A percentile compares a stretch with the other conserved stretches of the same genome.
These are phyloP conservation scores for Phrynocephalus guinanensis DNA, from an alignment of 2,797 vertebrate species.

Conservation along the genomic window DNA sequence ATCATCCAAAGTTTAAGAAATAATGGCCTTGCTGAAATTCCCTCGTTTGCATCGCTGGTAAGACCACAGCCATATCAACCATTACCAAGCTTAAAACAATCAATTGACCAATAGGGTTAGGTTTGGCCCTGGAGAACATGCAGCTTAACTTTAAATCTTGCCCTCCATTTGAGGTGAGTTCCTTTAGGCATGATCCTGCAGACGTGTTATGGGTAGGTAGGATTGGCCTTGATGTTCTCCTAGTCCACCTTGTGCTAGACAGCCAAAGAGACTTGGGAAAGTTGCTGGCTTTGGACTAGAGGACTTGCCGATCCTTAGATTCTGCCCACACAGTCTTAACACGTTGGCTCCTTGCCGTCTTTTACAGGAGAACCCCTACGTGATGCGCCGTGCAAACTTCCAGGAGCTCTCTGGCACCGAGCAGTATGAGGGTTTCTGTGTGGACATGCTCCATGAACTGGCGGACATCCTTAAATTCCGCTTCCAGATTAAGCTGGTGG, in stretches of 20 bases:
- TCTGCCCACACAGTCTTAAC: not conserved
- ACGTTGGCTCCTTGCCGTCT: not conserved
- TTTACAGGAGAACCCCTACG: constrained; percentile 89
- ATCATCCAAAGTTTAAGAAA: not conserved
- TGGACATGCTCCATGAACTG: constrained; percentile 92
- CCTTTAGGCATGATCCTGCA: not conserved
- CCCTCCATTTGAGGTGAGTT: too few relatives aligned
- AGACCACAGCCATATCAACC: too few relatives aligned
- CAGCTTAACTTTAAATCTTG: too few relatives aligned
- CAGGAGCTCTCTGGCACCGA: constrained; percentile 83
- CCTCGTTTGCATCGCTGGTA: too few relatives aligned
- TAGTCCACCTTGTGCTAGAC: too few relatives aligned
- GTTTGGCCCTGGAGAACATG: not conserved
- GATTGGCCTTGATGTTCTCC: not conserved
- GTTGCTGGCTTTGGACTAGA: too few relatives aligned
- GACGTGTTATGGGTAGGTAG: not conserved
- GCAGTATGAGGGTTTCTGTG: constrained; percentile 92
- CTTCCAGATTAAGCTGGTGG: constrained; percentile 89
- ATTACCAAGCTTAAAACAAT: not conserved
- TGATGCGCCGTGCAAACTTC: constrained; percentile 88
- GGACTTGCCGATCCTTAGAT: too few relatives aligned
- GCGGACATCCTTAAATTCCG: constrained; percentile 88
- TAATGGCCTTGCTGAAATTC: not conserved
- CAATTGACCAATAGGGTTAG: not conserved
- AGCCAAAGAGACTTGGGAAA: too few relatives aligned